Base-by-base conservation (phyloP, 1,140 invertebrate species). In the Plectrocnemia conspersa region DNA sequence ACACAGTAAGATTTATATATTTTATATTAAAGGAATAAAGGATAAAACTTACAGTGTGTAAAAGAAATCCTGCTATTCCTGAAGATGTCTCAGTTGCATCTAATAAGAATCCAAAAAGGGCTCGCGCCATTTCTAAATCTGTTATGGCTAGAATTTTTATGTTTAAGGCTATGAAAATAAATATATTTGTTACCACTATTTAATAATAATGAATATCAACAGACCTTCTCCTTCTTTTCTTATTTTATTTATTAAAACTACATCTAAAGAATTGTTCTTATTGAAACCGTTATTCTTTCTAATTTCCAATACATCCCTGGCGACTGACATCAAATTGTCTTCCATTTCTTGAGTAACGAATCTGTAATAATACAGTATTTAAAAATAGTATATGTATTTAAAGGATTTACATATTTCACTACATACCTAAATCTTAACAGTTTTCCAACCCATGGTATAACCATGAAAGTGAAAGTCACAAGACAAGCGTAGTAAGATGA, bases 1-100 rank as follows among this genome's bases (percentile, higher is more conserved):
- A 16, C 9, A 38, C 19, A 41, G n/a, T 33, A 11, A 40, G 16
- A 15, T 16, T 18, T 41, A 41, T 3, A 19, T 11, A 19, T n/a
- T n/a, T n/a, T n/a, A n/a, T n/a, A n/a, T n/a, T n/a, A n/a, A n/a
- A n/a, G n/a, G n/a, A n/a, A n/a, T n/a, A n/a, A n/a, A n/a, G n/a
- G n/a, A n/a, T n/a, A n/a, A n/a, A n/a, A n/a, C n/a, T n/a, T n/a
- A n/a, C n/a, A n/a, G n/a, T n/a, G n/a, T n/a, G n/a, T 33, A 54
- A 36, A 7, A 38, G 23, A 21, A 36, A 33, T 13, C 16, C 42
- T 19, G 19, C 24, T 2, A 46, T 16, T 21, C 41, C 42, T 19
- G 36, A 5, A 9, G 40, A 46, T 2, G 52, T 54, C 36, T 54
- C 52, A 46, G 24, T 45, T 4, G 41, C 52, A 4, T 54, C 52